Percentiles rank a stretch among this genome's conserved stretches.
Conservation (phyloP, 2,888 invertebrate species). For the Thera obeliscata region DNA sequence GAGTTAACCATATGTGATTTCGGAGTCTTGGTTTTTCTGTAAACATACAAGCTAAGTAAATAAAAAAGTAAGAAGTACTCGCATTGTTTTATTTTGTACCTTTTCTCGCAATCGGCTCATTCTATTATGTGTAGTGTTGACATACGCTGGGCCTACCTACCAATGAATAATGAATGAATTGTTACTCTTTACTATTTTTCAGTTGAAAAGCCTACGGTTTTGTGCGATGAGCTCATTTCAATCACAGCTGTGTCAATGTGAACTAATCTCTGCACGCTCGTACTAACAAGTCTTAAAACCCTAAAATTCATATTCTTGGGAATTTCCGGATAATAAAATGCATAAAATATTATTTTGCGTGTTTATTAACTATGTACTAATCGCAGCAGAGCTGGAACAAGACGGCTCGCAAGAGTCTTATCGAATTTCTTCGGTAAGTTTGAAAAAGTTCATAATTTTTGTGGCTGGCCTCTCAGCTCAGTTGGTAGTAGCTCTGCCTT, state of each 20-base stretch:
- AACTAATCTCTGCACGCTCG: conserved; percentile 5
- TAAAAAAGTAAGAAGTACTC: conserved; percentile 48
- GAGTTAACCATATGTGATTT: conserved; percentile 22
- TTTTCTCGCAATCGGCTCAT: conserved; percentile 24
- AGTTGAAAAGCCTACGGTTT: not conserved
- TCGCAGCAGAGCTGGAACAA: not conserved
- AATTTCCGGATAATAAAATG: conserved; percentile 7
- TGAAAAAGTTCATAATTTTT: no score
- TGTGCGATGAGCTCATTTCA: conserved; percentile 11
- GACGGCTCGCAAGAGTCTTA: conserved; percentile 41
- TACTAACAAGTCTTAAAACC: not conserved
- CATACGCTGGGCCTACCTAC: conserved; percentile 2
- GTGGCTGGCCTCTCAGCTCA: no score
- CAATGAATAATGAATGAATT: not conserved
- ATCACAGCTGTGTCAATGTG: conserved; percentile 3
- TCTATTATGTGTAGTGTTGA: not conserved
- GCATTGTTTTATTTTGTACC: conserved; percentile 47
- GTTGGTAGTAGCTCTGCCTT: no score
- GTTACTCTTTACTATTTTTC: conserved; percentile 10
- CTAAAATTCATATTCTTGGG: no score
- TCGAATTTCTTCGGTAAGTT: conserved; percentile 68
- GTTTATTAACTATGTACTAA: conserved; percentile 6
- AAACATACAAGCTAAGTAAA: conserved; percentile 49
- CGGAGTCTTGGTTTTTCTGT: conserved; percentile 35
- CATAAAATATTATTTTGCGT: conserved; percentile 2